Percentiles rank a stretch among this genome's conserved stretches.
Conservation (phyloP, 2,797 vertebrate genomes). For the Gadopsis bispinosus region DNA sequence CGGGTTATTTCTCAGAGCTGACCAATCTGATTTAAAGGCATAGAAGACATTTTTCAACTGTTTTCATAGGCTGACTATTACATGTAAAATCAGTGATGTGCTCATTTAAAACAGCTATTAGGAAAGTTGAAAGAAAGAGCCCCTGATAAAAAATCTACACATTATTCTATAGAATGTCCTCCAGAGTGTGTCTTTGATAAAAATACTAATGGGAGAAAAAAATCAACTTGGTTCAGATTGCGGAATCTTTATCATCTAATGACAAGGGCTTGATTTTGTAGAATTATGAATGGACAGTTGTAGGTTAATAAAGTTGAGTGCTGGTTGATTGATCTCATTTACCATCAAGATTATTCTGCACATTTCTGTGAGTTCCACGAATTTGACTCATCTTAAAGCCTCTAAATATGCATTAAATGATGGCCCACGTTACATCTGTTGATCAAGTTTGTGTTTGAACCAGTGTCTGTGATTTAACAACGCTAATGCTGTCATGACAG, state of each 20-base stretch:
- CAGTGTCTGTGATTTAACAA: constrained; percentile 3
- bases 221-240: constrained; percentile 16
- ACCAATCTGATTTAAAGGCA: neutral
- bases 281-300: constrained; percentile 24
- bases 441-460: neutral
- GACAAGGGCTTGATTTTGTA: constrained; percentile 25
- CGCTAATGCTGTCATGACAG: neutral
- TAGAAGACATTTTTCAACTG: neutral
- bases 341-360: neutral
- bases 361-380: constrained; percentile 20
- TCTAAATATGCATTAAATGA: neutral
- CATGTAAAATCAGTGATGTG: neutral
- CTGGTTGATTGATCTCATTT: constrained; percentile 23
- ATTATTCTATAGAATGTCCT: neutral
- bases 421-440: neutral
- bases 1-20: neutral
- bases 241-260: constrained; percentile 12
- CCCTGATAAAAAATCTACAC: neutral
- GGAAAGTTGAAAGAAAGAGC: neutral
- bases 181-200: constrained; percentile 13
- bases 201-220: neutral
- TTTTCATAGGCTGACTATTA: neutral
- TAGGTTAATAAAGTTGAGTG: constrained; percentile 12
- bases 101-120: too few species aligned
- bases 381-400: neutral